A percentile compares a stretch with the other conserved stretches of the same genome.
Conservation (phyloP, 1,140 invertebrate species). For the Piezodorus guildinii region DNA sequence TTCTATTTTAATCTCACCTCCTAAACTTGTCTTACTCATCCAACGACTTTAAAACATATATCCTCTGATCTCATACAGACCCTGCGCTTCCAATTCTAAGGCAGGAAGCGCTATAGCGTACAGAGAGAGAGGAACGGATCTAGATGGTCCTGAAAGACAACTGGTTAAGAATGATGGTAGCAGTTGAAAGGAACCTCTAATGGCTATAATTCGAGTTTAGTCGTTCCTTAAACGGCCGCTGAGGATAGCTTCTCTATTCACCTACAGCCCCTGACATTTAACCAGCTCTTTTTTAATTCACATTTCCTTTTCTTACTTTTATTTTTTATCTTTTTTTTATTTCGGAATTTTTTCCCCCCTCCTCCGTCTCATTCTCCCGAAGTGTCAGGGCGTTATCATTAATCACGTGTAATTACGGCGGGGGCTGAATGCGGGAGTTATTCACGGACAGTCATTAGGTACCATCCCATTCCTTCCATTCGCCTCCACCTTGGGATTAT, state of each 20-base stretch:
- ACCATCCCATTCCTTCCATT: neutral
- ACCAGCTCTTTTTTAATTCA: slow-evolving; percentile 4
- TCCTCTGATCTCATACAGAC: too few species aligned
- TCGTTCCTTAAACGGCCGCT: neutral
- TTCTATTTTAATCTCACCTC: too few species aligned
- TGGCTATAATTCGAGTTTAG: slow-evolving; percentile 14
- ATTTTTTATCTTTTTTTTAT: neutral
- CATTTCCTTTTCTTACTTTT: neutral
- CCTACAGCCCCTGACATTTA: neutral
- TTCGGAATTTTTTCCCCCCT: too few species aligned
- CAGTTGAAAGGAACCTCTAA: neutral
- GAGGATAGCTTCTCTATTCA: slow-evolving; percentile 11
- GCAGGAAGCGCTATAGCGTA: too few species aligned
- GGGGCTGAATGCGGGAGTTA: neutral
- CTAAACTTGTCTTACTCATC: too few species aligned
- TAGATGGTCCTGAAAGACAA: neutral
- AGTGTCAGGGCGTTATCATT: slow-evolving; percentile 8
- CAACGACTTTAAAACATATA: too few species aligned
- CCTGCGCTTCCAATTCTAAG: too few species aligned
- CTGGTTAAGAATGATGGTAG: slow-evolving; percentile 9
- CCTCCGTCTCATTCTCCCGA: neutral
- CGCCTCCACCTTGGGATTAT: slow-evolving; percentile 6
- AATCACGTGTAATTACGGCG: slow-evolving; percentile 13
- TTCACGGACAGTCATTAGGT: neutral
- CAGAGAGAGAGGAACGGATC: too few species aligned